Evolutionary conservation across 2,888 invertebrate genomes (phyloP).

Genomic region (Orchestes rusci): DNA sequence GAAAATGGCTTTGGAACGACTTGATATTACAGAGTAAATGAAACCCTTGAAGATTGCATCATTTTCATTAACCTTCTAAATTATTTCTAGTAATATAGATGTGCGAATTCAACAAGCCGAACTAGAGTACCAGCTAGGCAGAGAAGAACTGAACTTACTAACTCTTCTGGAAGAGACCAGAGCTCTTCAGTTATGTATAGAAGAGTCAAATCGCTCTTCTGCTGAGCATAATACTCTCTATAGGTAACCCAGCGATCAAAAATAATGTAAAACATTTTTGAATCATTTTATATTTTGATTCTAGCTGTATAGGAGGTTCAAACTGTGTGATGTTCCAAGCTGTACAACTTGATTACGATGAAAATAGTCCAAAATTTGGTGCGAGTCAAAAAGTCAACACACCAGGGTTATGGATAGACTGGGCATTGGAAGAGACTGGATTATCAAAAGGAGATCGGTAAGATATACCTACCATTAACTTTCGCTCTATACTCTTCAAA

Average conservation of each 20-base stretch:
- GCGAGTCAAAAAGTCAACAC: constrained; percentile 59
- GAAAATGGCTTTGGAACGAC: constrained; percentile 69
- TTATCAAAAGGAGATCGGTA: constrained; percentile 65
- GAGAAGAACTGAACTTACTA: constrained; percentile 80
- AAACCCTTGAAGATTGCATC: no score
- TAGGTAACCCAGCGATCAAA: constrained; percentile 38
- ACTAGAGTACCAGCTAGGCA: constrained; percentile 78
- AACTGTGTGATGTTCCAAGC: constrained; percentile 50
- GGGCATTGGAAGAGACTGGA: constrained; percentile 72
- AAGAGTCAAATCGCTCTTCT: constrained; percentile 50
- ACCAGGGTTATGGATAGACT: constrained; percentile 67
- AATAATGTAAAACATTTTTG: not conserved
- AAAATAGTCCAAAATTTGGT: constrained; percentile 66
- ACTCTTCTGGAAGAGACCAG: constrained; percentile 79
- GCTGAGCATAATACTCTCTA: constrained; percentile 43
- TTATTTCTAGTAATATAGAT: constrained; percentile 70
- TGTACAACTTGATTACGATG: constrained; percentile 61
- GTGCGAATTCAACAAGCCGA: constrained; percentile 85
- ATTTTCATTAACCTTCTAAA: not conserved
- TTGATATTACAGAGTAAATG: constrained; percentile 83
- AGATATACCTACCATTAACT: no score
- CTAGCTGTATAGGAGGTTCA: constrained; percentile 43
- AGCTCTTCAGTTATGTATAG: constrained; percentile 68
- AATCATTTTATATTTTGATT: constrained; percentile 10
- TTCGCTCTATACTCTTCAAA: no score